A percentile compares a stretch with the other conserved stretches of the same genome.
Conservation (phyloP, 1,140 invertebrate species). For the Gryon sp. region DNA sequence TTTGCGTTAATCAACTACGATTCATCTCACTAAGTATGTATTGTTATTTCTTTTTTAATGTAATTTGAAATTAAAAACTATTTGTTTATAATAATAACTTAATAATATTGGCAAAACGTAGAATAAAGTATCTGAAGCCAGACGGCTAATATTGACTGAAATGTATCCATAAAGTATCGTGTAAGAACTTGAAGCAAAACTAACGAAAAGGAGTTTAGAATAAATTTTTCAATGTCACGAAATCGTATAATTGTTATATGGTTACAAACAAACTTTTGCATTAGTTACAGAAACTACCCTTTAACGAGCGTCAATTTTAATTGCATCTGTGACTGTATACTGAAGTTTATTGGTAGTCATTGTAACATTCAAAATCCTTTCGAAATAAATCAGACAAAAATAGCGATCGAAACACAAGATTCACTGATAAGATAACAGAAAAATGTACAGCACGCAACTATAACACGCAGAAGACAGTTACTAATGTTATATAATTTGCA, state of each 20-base stretch:
- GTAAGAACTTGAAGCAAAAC: too few relatives aligned
- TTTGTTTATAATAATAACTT: too few relatives aligned
- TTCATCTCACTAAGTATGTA: too few relatives aligned
- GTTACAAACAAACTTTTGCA: constrained; percentile 1
- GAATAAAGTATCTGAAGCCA: too few relatives aligned
- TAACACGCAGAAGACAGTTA: constrained; percentile 21
- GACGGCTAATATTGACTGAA: too few relatives aligned
- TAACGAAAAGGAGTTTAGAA: background rate
- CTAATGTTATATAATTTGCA: constrained; percentile 27
- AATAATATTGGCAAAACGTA: background rate
- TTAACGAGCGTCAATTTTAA: too few relatives aligned
- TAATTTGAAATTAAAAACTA: too few relatives aligned
- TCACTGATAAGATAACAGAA: constrained; percentile 9
- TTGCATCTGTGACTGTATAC: constrained; percentile 7
- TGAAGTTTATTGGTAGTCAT: background rate
- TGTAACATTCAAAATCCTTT: background rate
- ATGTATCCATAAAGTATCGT: too few relatives aligned
- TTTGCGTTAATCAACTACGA: too few relatives aligned
- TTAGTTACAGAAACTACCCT: too few relatives aligned
- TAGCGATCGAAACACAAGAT: constrained; percentile 12
- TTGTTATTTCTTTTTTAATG: too few relatives aligned
- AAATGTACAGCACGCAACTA: constrained; percentile 12
- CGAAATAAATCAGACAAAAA: background rate
- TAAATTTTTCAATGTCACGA: constrained; percentile 18
- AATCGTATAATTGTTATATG: constrained; percentile 2